Percentiles rank a stretch among this genome's conserved stretches.
These are phyloP conservation scores for Drosophila nr. perissopoda DNA, from an alignment of 2,888 invertebrate genomes.

Conservation along the genomic window DNA sequence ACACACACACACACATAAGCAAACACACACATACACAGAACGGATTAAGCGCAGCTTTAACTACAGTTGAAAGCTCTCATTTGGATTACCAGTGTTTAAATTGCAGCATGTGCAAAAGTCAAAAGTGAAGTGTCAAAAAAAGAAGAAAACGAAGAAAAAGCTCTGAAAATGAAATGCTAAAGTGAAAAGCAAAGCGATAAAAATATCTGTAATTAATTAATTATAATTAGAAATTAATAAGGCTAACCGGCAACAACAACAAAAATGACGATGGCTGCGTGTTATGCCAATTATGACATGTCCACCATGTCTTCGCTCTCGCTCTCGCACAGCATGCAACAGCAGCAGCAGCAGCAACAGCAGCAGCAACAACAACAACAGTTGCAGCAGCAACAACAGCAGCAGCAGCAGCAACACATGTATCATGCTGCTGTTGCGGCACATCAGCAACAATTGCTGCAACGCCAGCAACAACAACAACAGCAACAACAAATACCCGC, in stretches of 20 bases:
- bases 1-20: slow-evolving; percentile 24
- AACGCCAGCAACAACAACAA: slow-evolving; percentile 63
- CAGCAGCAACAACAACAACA: slow-evolving; percentile 60
- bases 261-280: slow-evolving; percentile 85
- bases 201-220: slow-evolving; percentile 10
- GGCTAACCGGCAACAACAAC: slow-evolving; percentile 34
- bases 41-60: slow-evolving; percentile 76
- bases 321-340: slow-evolving; percentile 82
- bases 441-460: slow-evolving; percentile 70
- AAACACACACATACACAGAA: slow-evolving; percentile 41
- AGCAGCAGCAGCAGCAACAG: slow-evolving; percentile 65
- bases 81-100: slow-evolving; percentile 85
- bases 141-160: slow-evolving; percentile 32
- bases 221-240: slow-evolving; percentile 1
- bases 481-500: slow-evolving; percentile 55
- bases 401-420: slow-evolving; percentile 65
- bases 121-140: slow-evolving; percentile 51
- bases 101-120: slow-evolving; percentile 31
- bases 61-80: slow-evolving; percentile 61
- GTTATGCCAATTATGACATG: slow-evolving; percentile 85
- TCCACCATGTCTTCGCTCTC: slow-evolving; percentile 71
- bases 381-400: slow-evolving; percentile 55
- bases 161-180: slow-evolving; percentile 59
- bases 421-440: slow-evolving; percentile 69
- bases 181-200: slow-evolving; percentile 14